A percentile compares a stretch with the other conserved stretches of the same genome.
Conservation (phyloP, 2,888 invertebrate species). For the Lapara coniferarum region DNA sequence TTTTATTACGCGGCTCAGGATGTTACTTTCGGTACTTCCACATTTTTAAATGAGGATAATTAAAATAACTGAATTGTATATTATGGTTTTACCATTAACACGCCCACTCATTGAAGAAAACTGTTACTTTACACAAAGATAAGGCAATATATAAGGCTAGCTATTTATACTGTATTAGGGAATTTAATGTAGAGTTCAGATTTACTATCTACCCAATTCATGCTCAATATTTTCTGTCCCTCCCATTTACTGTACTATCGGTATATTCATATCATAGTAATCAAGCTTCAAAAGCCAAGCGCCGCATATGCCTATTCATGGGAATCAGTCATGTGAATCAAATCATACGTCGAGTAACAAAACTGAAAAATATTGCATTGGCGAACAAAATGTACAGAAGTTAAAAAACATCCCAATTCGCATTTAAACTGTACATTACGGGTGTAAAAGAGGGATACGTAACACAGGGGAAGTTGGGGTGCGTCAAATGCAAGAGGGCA, state of each 20-base stretch:
- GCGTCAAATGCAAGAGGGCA: neutral
- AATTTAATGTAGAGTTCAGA: too few relatives aligned
- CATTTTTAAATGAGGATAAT: too few relatives aligned
- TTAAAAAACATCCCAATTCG: neutral
- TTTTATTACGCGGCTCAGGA: too few relatives aligned
- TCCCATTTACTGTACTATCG: neutral
- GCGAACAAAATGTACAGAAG: neutral
- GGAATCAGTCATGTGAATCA: slow-evolving; percentile 2
- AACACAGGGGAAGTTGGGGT: neutral
- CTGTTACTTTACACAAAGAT: too few relatives aligned
- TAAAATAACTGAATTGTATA: too few relatives aligned
- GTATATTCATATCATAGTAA: neutral
- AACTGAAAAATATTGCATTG: slow-evolving; percentile 11
- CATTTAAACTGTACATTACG: neutral
- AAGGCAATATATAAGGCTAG: too few relatives aligned
- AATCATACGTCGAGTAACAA: neutral
- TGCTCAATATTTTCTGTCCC: too few relatives aligned
- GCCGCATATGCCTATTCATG: neutral
- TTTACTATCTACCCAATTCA: too few relatives aligned
- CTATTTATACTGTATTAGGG: too few relatives aligned
- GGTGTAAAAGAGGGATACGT: slow-evolving; percentile 3
- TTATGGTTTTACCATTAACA: too few relatives aligned
- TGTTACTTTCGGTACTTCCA: too few relatives aligned
- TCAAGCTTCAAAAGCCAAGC: neutral
- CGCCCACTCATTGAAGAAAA: too few relatives aligned